A percentile compares a stretch with the other conserved stretches of the same genome.
Evolutionary conservation across 2,888 invertebrate genomes (phyloP).

Genomic region (Yponomeuta malinellus): DNA sequence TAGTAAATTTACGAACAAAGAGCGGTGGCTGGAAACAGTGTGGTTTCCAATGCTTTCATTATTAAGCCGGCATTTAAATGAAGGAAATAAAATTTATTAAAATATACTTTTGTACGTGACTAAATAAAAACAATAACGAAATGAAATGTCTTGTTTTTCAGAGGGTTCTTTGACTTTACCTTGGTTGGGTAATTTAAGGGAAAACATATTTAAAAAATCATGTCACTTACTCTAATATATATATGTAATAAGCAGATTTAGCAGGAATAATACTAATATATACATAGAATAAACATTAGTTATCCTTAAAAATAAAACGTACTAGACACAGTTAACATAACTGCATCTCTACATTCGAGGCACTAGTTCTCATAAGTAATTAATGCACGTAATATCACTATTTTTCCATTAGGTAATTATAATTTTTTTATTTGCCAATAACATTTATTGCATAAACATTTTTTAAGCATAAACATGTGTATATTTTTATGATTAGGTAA

Average conservation of each 20-base stretch:
- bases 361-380: slow-evolving; percentile 30
- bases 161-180: not conserved
- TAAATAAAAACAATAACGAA: slow-evolving; percentile 16
- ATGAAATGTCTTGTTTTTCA: not conserved
- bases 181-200: not conserved
- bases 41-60: not conserved
- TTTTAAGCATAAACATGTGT: not conserved
- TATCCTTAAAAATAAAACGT: slow-evolving; percentile 8
- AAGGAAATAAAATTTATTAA: slow-evolving; percentile 20
- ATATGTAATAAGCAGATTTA: slow-evolving; percentile 1
- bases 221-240: not conserved
- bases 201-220: not conserved
- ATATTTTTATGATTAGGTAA: slow-evolving; percentile 2
- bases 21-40: not conserved
- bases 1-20: slow-evolving; percentile 17
- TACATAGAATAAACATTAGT: not conserved
- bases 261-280: slow-evolving; percentile 3
- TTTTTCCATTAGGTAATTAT: slow-evolving; percentile 5
- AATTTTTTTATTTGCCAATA: slow-evolving; percentile 4
- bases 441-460: not conserved
- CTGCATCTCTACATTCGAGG: slow-evolving; percentile 48
- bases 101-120: slow-evolving; percentile 18
- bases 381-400: slow-evolving; percentile 14
- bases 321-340: slow-evolving; percentile 55
- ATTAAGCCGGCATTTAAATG: not conserved